These are phyloP conservation scores for Oscheius sp. DNA, from an alignment of 2,888 invertebrate genomes.

Conservation along the genomic window DNA sequence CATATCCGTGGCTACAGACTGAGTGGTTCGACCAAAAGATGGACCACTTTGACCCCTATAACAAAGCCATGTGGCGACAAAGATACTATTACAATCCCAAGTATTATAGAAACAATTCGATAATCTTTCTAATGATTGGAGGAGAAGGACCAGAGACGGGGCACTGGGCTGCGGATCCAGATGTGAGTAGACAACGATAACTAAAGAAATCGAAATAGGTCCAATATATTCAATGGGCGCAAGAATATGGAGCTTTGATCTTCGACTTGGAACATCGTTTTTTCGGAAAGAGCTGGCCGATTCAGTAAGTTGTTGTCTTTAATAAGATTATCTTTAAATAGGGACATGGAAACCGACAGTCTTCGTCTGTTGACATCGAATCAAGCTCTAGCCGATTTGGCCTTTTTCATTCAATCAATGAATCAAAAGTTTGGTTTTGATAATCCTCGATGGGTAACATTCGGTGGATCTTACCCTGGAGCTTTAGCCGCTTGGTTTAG, in stretches of 20 bases:
- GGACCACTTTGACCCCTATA: constrained; percentile 59
- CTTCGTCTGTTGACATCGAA: constrained; percentile 47
- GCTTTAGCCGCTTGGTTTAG: constrained; percentile 59
- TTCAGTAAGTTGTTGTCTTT: constrained; percentile 29
- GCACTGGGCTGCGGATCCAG: constrained; percentile 41
- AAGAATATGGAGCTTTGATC: constrained; percentile 48
- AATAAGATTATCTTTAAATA: not conserved
- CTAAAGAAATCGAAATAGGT: no score
- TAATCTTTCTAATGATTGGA: constrained; percentile 64
- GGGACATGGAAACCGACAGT: constrained; percentile 48
- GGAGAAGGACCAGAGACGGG: constrained; percentile 52
- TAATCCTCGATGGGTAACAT: constrained; percentile 65
- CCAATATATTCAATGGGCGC: constrained; percentile 53
- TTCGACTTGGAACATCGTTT: constrained; percentile 57
- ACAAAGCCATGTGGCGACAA: constrained; percentile 54
- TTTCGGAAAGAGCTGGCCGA: constrained; percentile 54
- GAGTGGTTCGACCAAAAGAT: constrained; percentile 55
- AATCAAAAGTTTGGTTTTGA: constrained; percentile 46
- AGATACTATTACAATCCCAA: constrained; percentile 57
- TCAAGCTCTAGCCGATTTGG: constrained; percentile 55
- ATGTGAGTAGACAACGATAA: not conserved
- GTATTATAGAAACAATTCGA: constrained; percentile 40
- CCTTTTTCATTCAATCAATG: constrained; percentile 53
- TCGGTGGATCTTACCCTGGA: constrained; percentile 64
- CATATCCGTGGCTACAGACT: constrained; percentile 1